Evolutionary conservation across 2,888 invertebrate species (phyloP).

Genomic region (Ophion obscuratus): DNA sequence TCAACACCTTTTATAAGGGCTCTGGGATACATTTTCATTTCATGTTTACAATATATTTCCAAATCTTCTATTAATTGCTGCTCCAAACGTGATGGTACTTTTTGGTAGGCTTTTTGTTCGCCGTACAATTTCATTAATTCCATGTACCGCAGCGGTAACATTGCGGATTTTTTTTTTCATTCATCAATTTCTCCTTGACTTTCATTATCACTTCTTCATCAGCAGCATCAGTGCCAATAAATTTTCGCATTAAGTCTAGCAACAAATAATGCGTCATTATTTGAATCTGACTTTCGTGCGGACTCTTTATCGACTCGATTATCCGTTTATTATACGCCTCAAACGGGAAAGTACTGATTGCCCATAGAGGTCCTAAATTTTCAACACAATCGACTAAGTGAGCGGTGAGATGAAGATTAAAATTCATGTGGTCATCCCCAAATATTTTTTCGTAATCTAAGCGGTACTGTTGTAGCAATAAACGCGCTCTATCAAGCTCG

Average conservation of each 20-base stretch:
- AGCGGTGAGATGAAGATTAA: slow-evolving; percentile 17
- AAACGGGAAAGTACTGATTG: slow-evolving; percentile 8
- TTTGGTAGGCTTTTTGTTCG: neutral
- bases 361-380: slow-evolving; percentile 17
- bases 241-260: no score
- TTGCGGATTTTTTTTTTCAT: no score
- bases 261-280: no score
- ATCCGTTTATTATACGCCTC: slow-evolving; percentile 9
- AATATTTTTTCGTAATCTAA: neutral
- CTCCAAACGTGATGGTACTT: slow-evolving; percentile 13
- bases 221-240: no score
- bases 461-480: no score
- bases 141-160: no score
- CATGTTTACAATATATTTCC: neutral
- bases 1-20: neutral
- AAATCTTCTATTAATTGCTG: neutral
- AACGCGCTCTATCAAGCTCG: no score
- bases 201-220: no score
- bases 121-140: neutral
- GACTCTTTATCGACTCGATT: slow-evolving; percentile 8
- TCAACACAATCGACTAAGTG: slow-evolving; percentile 22
- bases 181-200: no score
- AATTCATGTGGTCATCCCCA: slow-evolving; percentile 2
- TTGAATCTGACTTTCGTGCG: neutral
- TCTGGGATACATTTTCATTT: slow-evolving; percentile 4